A percentile compares a stretch with the other conserved stretches of the same genome.
These are phyloP conservation scores for Lucilia sericata DNA, from an alignment of 1,140 invertebrate genomes.

Conservation along the genomic window DNA sequence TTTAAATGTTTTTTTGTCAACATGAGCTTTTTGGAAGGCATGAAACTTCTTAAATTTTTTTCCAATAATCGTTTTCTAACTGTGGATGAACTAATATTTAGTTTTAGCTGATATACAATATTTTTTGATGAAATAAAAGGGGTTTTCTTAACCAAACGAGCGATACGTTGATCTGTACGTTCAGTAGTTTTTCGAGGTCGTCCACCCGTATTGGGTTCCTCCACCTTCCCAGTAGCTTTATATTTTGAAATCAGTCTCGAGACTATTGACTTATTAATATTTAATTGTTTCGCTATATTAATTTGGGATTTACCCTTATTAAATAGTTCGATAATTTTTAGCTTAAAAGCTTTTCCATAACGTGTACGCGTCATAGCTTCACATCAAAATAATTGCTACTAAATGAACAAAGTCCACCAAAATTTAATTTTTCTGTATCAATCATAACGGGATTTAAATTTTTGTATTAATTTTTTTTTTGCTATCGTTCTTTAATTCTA, in stretches of 20 bases:
- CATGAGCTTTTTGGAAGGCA: background rate
- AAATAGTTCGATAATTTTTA: too few relatives aligned
- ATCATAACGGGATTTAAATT: background rate
- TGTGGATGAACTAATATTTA: background rate
- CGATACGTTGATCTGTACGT: background rate
- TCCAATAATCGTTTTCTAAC: background rate
- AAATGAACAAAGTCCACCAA: background rate
- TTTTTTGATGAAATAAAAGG: background rate
- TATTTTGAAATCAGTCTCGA: background rate
- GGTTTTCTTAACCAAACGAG: background rate
- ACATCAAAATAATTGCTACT: background rate
- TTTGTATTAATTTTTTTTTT: background rate
- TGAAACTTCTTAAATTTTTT: background rate
- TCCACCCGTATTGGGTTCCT: too few relatives aligned
- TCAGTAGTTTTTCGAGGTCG: background rate
- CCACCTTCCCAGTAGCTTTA: background rate
- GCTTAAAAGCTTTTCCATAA: too few relatives aligned
- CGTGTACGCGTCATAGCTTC: background rate
- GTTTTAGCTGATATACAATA: background rate
- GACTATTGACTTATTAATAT: constrained; percentile 1
- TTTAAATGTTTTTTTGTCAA: background rate
- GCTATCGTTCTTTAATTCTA: background rate
- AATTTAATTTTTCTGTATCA: background rate
- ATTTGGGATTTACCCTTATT: too few relatives aligned
- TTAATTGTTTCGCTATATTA: background rate